phyloP scores from a whole-genome alignment of 2,113 vertebrate species.

The Canis aureus region DNA sequence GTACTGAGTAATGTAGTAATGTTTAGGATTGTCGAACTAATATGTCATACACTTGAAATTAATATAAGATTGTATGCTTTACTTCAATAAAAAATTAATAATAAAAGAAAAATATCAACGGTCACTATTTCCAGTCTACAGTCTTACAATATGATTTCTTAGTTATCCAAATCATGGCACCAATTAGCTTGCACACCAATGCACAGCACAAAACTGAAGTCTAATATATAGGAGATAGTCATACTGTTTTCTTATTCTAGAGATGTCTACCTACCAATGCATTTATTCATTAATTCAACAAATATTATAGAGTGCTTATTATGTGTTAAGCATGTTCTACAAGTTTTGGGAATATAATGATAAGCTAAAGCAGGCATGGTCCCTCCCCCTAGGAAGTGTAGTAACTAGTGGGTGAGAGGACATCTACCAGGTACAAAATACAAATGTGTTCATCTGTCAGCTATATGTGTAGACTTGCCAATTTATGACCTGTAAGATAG shows the following conservation, averaged over 20 bases:
- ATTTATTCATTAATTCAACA: background rate
- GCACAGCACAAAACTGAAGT: background rate
- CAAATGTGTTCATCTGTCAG: background rate
- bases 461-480: background rate
- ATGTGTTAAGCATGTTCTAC: background rate
- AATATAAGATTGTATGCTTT: background rate
- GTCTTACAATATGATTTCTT: background rate
- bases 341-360: background rate
- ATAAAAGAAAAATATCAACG: background rate
- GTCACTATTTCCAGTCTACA: background rate
- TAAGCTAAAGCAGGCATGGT: background rate
- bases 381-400: background rate
- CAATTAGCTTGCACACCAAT: background rate
- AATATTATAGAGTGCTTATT: background rate
- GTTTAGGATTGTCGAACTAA: background rate
- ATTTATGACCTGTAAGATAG: background rate
- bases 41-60: background rate
- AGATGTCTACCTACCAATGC: background rate
- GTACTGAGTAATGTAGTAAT: background rate
- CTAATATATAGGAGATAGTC: background rate
- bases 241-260: background rate
- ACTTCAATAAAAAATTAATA: background rate
- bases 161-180: background rate
- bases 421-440: background rate
- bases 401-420: background rate